Base-by-base conservation (phyloP, 2,888 invertebrate species). In the Hyposoter didymator region DNA sequence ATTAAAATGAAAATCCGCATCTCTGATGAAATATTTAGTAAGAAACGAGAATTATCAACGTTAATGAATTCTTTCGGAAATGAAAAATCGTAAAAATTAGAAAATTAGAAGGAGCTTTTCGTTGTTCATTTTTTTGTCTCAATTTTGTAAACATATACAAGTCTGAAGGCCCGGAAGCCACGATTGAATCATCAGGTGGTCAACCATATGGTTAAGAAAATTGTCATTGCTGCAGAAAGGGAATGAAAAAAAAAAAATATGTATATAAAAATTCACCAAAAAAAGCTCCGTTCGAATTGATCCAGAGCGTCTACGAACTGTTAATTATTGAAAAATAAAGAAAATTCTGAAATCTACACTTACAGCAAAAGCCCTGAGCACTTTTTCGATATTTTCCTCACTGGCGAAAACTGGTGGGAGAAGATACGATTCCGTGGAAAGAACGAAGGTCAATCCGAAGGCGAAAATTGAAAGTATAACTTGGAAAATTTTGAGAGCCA, bases 351-450 rank as follows among this genome's bases (percentile, higher is more conserved):
- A 75, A 28, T 52, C 6, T 47, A 0, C 19, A 78, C 86, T 81
- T 49, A 84, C 10, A 87, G 72, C 72, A 62, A 78, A 55, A 82
- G 85, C 49, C 10, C 82, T 72, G 49, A 72, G 66, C 2, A 72
- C 59, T 73, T 82, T 67, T 32, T 82, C 75, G 72, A 78, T 52
- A 14, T 28, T 79, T 17, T 79, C 78, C 22, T 70, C 59, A 49
- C 47, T 67, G 28, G 45, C 66, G 32, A 39, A 76, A 73, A 70
- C 67, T 19, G 76, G 59, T 5, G 59, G 10, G 59, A 59, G 59
- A 12, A 0, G 6, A 59, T 28, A 14, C 28, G 28, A 10, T 39
- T 83, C 78, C 19, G 55, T 28, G 55, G 78, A 84, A 12, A 35
- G 19, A 32, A 55, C 28, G n/a, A 22, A 32, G 43, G 55, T 47